A percentile compares a stretch with the other conserved stretches of the same genome.
Evolutionary conservation across 35 echinoderm and acorn worm species (phyloP).

Genomic region (Holothuria glaberrima): DNA sequence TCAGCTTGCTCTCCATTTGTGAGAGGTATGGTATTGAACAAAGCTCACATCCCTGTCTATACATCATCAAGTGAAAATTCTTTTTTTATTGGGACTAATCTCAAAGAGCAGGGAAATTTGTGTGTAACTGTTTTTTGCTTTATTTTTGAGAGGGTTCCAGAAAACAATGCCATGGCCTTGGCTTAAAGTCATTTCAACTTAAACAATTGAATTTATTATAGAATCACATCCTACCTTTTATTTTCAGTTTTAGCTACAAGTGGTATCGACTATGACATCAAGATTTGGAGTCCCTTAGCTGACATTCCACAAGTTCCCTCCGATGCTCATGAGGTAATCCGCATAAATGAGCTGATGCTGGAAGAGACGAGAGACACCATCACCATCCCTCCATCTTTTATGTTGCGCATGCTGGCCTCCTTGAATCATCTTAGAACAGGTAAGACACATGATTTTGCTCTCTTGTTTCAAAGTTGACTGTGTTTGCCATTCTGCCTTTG

Average conservation of each 20-base stretch:
- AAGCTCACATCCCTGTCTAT: too few species aligned
- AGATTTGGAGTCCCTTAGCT: constrained; percentile 85
- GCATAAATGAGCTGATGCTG: constrained; percentile 98
- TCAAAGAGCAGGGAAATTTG: too few species aligned
- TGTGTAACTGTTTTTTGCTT: too few species aligned
- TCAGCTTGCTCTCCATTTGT: too few species aligned
- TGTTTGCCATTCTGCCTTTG: neutral
- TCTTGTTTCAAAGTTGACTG: neutral
- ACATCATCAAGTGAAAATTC: too few species aligned
- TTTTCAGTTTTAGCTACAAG: constrained; percentile 91
- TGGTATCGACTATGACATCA: constrained; percentile 98
- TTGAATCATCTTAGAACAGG: constrained; percentile 92
- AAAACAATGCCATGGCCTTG: too few species aligned
- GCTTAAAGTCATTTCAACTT: too few species aligned
- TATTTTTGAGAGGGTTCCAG: too few species aligned
- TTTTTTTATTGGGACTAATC: too few species aligned
- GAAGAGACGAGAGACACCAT: constrained; percentile 99
- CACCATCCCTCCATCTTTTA: constrained; percentile 97
- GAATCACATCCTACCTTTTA: neutral
- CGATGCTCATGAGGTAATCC: constrained; percentile 87
- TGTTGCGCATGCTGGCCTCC: constrained; percentile 93
- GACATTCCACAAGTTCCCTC: constrained; percentile 65
- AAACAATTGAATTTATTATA: neutral
- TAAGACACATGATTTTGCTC: constrained; percentile 3
- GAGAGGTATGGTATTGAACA: too few species aligned